phyloP scores from a whole-genome alignment of 2,797 vertebrate species.

The Nannoperca australis region DNA sequence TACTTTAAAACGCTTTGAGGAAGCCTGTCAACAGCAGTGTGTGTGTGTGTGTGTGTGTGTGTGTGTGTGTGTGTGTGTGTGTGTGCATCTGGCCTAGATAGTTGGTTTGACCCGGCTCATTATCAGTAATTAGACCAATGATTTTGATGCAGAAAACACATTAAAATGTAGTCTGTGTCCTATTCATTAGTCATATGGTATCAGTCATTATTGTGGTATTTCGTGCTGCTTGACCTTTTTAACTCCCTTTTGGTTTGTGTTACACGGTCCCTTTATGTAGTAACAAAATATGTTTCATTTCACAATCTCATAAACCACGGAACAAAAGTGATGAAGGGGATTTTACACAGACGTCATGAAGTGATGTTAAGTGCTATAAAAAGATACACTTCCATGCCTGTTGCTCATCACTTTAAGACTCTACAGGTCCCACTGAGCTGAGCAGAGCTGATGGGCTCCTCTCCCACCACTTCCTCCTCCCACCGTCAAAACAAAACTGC shows the following conservation, averaged over 20 bases:
- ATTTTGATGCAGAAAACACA: constrained; percentile 1
- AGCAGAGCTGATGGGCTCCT: constrained; percentile 16
- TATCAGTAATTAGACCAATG: neutral
- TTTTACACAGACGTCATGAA: constrained; percentile 32
- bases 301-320: constrained; percentile 1
- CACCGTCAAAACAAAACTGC: constrained; percentile 9
- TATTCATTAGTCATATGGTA: neutral
- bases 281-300: constrained; percentile 31
- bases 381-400: neutral
- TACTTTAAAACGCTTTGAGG: constrained; percentile 7
- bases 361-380: neutral
- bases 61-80: neutral
- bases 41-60: neutral
- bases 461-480: constrained; percentile 35
- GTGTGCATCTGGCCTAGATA: neutral
- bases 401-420: constrained; percentile 14
- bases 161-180: neutral
- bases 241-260: neutral
- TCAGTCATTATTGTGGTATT: neutral
- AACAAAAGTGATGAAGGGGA: constrained; percentile 1
- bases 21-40: neutral
- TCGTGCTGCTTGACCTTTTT: constrained; percentile 1
- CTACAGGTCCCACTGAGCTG: neutral
- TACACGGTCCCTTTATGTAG: neutral
- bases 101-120: neutral